phyloP scores from a whole-genome alignment of 2,888 invertebrate species.

The Drosophila antonietae region DNA sequence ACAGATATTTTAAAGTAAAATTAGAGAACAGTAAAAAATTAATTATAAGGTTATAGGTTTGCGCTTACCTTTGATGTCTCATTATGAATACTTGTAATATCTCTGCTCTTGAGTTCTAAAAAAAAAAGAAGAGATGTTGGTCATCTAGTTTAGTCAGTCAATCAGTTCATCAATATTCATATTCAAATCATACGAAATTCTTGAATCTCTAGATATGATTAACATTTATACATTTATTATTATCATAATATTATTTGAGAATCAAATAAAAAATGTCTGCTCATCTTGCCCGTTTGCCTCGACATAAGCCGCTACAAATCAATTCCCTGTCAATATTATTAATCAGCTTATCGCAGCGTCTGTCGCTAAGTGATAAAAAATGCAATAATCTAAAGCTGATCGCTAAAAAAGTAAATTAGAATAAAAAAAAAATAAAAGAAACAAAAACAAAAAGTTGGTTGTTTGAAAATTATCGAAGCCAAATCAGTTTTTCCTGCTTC shows the following conservation, averaged over 20 bases:
- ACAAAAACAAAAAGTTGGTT: constrained; percentile 15
- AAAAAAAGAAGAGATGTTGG: too few species aligned
- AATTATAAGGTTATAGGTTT: too few species aligned
- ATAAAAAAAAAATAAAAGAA: not conserved
- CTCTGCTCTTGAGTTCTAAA: too few species aligned
- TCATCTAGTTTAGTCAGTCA: not conserved
- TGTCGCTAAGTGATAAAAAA: constrained; percentile 37
- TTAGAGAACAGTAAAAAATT: too few species aligned
- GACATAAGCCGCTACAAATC: constrained; percentile 14
- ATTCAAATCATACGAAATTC: constrained; percentile 12
- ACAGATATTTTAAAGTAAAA: too few species aligned
- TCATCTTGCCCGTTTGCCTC: constrained; percentile 23
- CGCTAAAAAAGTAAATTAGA: not conserved
- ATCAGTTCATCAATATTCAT: constrained; percentile 3
- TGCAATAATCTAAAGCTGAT: constrained; percentile 36
- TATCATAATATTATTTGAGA: constrained; percentile 9
- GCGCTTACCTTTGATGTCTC: too few species aligned
- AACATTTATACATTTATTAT: constrained; percentile 2
- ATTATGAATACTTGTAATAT: too few species aligned
- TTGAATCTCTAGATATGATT: constrained; percentile 10
- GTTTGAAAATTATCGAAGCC: constrained; percentile 18
- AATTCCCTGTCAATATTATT: constrained; percentile 16
- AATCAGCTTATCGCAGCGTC: constrained; percentile 51
- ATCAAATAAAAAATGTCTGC: constrained; percentile 11
- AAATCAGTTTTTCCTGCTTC: too few species aligned